Evolutionary conservation across 2,888 invertebrate species (phyloP), one percentile per base, ranked within the genome.

Genomic region (Amphiduros pacificus): DNA sequence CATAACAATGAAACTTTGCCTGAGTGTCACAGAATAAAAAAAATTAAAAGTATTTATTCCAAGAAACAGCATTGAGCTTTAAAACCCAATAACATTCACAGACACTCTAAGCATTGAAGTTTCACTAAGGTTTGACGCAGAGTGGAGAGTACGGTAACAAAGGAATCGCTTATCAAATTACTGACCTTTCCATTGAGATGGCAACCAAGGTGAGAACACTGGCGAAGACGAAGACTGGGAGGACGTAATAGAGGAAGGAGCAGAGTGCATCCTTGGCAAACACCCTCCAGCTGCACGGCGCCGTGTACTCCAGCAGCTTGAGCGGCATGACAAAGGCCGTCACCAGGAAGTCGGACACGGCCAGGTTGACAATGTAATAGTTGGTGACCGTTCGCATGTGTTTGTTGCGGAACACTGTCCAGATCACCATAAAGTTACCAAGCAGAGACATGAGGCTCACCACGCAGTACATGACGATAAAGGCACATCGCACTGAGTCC

Each of bases 331-430:
- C 84, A 55, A 83, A 76, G 20, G 75, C 71, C 14, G 83, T 82
- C 20, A 84, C 82, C 24, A 84, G 71, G 41, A 84, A 76, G 69
- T 84, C 84, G 41, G 81, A 81, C 4, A 81, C 71, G 9, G 83
- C 83, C 61, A 84, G 69, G 62, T 83, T 83, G 55, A 83, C 81
- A 50, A 84, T 83, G 71, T 83, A 83, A 65, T 80, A 83, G 71
- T 84, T 84, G 50, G 84, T 83, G 5, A 81, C 82, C 0, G 83
- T 83, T 64, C 83, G 83, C 84, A 84, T 84, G 61, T 80, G 77
- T 28, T 76, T 76, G 69, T 84, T 82, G 17, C 76, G 68, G 70
- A 77, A 77, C 2, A 84, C 82, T 0, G 83, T 83, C 71, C 78
- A 76, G 26, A 81, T 81, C 4, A 84, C 83, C 58, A 84, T 68